Evolutionary conservation across 2,113 vertebrate species (phyloP), one percentile per base, ranked within the genome.

Genomic region (Meleagris gallopavo): DNA sequence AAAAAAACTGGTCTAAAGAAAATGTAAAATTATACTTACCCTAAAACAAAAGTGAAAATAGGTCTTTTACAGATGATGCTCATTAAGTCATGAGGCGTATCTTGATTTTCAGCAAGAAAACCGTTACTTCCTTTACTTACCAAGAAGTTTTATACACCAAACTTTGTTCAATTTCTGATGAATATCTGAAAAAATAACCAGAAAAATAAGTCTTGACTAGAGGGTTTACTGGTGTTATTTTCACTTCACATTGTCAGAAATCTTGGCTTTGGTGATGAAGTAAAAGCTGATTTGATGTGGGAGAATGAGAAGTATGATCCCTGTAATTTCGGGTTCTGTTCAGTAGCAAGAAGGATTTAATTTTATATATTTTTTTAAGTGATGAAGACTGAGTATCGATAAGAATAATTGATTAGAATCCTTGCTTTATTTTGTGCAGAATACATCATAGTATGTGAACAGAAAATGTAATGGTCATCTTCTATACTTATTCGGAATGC

Each of bases 261-360:
- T 96, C 48, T 91, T 41, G 70, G 36, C 82, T 89, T 70, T 88
- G 75, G 20, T 90, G 84, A 45, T 58, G 75, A 94, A 95, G 27
- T 81, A 58, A 91, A 94, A 91, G 88, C 71, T 93, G n/a, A 94
- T 92, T 96, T 94, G 83, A 88, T 89, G 10, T 95, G 92, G 90
- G 30, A 93, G 38, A 94, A 91, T 77, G 91, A 94, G 73, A 94
- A 20, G 55, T 80, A 13, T 66, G 41, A 83, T 93, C 46, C 50
- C 41, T 16, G 41, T 43, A 43, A 43, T 43, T 43, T 43, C 41
- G 16, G 41, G 41, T 43, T 43, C 41, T 43, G 41, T 43, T 16
- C 41, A 3, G 41, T 43, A 43, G 41, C 41, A 43, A 43, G 41
- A 43, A 7, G 41, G 41, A 43, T 43, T 17, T 40, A 12, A 17